Evolutionary conservation across 2,113 vertebrate genomes (phyloP).

Genomic region (Gobius niger): DNA sequence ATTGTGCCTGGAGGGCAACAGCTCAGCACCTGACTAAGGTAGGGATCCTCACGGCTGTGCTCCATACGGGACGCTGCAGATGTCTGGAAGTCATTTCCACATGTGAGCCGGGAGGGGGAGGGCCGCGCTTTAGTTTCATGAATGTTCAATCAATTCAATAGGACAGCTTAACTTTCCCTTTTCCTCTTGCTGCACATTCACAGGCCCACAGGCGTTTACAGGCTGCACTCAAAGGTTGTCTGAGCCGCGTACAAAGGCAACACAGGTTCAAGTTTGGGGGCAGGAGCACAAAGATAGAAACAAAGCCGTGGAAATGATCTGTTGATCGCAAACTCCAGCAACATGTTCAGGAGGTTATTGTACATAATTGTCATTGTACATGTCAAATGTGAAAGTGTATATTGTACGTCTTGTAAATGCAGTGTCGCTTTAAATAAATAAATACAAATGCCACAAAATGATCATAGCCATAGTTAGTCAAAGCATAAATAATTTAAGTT

Average conservation of each 20-base stretch:
- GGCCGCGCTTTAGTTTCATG: constrained; percentile 77
- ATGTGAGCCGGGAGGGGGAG: constrained; percentile 57
- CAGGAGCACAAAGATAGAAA: constrained; percentile 49
- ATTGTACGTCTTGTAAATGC: too few species aligned
- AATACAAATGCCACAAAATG: background rate
- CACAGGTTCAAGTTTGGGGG: constrained; percentile 71
- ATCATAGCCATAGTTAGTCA: background rate
- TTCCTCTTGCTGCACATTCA: constrained; percentile 70
- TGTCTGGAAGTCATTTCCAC: constrained; percentile 83
- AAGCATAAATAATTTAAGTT: too few species aligned
- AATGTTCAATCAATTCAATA: constrained; percentile 83
- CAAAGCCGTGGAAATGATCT: constrained; percentile 38
- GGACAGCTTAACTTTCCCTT: constrained; percentile 80
- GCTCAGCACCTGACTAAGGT: constrained; percentile 77
- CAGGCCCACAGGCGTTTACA: constrained; percentile 74
- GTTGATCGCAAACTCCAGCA: constrained; percentile 35
- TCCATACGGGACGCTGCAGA: constrained; percentile 69
- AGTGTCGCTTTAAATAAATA: too few species aligned
- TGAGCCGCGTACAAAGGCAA: constrained; percentile 63
- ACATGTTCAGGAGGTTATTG: background rate
- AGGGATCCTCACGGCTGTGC: constrained; percentile 75
- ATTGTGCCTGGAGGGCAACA: constrained; percentile 77
- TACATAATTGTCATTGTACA: too few species aligned
- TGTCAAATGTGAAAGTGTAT: background rate
- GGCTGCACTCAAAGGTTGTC: constrained; percentile 70